Evolutionary conservation across 64 coral and sea anemone species (phyloP), one percentile per base, ranked within the genome.

Genomic region (Acropora tenuis): DNA sequence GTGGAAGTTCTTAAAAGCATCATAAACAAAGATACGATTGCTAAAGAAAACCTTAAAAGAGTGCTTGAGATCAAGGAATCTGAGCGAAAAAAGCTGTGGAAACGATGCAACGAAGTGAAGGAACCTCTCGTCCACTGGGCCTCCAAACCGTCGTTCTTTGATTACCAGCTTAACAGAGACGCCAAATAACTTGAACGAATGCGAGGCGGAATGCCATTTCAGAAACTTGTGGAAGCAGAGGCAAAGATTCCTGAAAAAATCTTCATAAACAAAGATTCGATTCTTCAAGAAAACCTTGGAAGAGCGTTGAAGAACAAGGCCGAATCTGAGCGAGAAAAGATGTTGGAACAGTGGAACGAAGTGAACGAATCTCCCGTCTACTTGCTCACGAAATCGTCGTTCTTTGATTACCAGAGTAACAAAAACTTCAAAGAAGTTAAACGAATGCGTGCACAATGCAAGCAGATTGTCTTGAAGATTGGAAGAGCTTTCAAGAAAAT

Each of bases 381-480:
- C n/a, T n/a, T 84, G 92, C 67, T 93, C 58, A 82, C 77, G 69
- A 93, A 93, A 93, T 63, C 66, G 63, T 76, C 77, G 65, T 93
- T 93, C 9, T 69, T 82, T 76, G 92, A 88, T 82, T 19, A 83
- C 16, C 86, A 90, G 30, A 52, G 80, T 4, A 90, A 90, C 42
- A 50, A 18, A 69, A 90, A 80, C 16, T 43, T 41, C 40, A 47
- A 90, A 88, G n/a, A n/a, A n/a, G n/a, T n/a, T n/a, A n/a, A n/a
- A n/a, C n/a, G n/a, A n/a, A n/a, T n/a, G n/a, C n/a, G n/a, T n/a
- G n/a, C n/a, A 30, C 30, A 30, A 30, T 30, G 45, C 19, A 17
- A 47, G 80, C 53, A 52, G 53, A 57, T 83, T 15, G 80, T 60
- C 20, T 83, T 30, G 30, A 30, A 30, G 30, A 30, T 30, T 30